Conservation (phyloP, 2,888 invertebrate genomes). For the Amphipyra tragopoginis region DNA sequence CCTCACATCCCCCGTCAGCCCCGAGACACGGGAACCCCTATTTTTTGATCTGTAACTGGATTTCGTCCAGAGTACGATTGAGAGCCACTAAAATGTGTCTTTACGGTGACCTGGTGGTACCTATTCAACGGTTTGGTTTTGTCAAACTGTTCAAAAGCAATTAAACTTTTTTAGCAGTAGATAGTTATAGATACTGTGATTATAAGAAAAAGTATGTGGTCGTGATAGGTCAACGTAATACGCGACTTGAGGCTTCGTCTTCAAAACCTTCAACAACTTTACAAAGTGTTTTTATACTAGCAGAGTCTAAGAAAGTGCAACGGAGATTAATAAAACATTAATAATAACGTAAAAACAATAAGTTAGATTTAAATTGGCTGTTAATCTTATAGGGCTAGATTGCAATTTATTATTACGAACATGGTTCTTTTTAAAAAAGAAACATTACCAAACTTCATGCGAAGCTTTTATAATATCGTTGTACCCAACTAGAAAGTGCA, state of each 20-base stretch:
- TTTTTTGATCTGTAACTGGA: constrained; percentile 77
- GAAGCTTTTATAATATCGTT: not conserved
- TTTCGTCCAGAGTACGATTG: constrained; percentile 63
- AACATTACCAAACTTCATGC: not conserved
- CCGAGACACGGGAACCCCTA: constrained; percentile 60
- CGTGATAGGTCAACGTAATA: too few relatives aligned
- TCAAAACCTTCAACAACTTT: not conserved
- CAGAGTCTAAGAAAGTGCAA: too few relatives aligned
- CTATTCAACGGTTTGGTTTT: not conserved
- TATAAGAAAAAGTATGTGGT: too few relatives aligned
- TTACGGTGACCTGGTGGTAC: not conserved
- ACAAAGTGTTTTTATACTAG: too few relatives aligned
- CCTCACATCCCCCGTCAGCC: constrained; percentile 51
- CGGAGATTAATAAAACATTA: too few relatives aligned
- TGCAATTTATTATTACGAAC: too few relatives aligned
- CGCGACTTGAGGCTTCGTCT: too few relatives aligned
- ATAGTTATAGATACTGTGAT: too few relatives aligned
- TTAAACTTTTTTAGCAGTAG: not conserved
- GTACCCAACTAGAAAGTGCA: not conserved
- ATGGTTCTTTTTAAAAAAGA: too few relatives aligned
- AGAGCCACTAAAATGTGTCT: constrained; percentile 60
- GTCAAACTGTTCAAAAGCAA: not conserved
- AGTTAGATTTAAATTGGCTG: too few relatives aligned
- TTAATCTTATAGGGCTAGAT: too few relatives aligned
- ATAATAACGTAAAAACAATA: too few relatives aligned